Conservation (phyloP, 2,113 vertebrate species). For the Cebus imitator region DNA sequence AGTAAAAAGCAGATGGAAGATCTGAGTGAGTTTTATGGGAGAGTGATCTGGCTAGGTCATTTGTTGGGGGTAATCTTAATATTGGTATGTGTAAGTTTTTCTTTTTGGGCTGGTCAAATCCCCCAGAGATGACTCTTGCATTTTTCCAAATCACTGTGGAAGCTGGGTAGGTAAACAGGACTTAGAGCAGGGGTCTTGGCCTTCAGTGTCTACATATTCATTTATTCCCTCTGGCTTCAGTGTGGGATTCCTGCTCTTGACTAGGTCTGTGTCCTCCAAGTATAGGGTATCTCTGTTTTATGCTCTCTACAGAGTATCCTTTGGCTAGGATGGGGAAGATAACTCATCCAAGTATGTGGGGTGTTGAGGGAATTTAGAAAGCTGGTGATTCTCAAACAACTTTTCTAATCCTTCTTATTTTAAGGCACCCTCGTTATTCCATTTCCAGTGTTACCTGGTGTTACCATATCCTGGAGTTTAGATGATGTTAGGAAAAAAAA, state of each 20-base stretch:
- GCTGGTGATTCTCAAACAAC: background rate
- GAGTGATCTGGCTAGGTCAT: background rate
- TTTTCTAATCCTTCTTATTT: background rate
- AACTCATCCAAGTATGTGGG: background rate
- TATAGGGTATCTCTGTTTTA: background rate
- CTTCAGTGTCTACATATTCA: background rate
- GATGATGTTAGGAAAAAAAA: background rate
- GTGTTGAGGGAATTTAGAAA: background rate
- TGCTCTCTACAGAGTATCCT: background rate
- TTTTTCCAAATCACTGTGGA: background rate
- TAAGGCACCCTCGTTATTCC: background rate
- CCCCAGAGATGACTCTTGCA: background rate
- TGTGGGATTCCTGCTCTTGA: background rate
- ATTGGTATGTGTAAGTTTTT: background rate
- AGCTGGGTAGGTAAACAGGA: background rate
- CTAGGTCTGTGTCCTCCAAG: background rate
- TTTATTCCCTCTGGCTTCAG: background rate
- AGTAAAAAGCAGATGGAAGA: background rate
- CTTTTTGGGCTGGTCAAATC: background rate
- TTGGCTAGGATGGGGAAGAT: background rate
- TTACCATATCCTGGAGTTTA: background rate
- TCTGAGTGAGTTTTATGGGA: background rate
- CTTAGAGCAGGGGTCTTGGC: background rate
- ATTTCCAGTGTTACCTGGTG: background rate
- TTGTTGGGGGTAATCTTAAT: background rate